phyloP scores from a whole-genome alignment of 2,113 vertebrate species.

The Syrrhaptes paradoxus region DNA sequence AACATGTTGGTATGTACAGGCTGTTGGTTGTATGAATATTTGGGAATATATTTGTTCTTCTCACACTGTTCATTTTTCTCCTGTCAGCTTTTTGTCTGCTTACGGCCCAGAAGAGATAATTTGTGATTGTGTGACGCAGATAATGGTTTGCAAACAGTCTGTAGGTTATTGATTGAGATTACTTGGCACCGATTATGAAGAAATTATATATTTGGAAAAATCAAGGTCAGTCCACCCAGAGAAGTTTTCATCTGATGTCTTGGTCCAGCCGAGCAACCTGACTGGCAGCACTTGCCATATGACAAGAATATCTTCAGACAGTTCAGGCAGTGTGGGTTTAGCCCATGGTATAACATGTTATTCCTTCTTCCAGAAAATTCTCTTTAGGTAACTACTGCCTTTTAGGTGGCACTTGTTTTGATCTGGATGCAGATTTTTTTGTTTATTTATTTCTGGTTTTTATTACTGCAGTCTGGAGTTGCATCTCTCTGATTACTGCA shows the following conservation, averaged over 20 bases:
- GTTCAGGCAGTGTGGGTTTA: not conserved
- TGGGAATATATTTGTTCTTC: not conserved
- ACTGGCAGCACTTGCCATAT: not conserved
- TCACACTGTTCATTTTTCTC: not conserved
- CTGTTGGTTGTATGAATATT: constrained; percentile 3
- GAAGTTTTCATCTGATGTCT: not conserved
- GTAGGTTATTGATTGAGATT: not conserved
- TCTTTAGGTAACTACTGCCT: not conserved
- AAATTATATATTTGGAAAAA: not conserved
- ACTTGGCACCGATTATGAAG: not conserved
- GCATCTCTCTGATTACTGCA: not conserved
- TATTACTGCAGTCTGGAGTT: not conserved
- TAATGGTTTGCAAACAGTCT: not conserved
- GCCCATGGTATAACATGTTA: not conserved
- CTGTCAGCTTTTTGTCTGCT: not conserved
- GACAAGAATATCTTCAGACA: not conserved
- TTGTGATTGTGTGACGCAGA: not conserved
- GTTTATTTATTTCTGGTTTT: not conserved
- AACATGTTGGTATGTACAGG: constrained; percentile 32
- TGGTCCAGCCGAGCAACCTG: not conserved
- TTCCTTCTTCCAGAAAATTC: not conserved
- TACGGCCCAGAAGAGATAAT: not conserved
- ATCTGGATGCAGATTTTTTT: not conserved
- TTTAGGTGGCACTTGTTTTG: not conserved
- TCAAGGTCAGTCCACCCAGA: not conserved